These are phyloP conservation scores for Coptotermes formosanus DNA, from an alignment of 1,140 invertebrate genomes.

Conservation along the genomic window DNA sequence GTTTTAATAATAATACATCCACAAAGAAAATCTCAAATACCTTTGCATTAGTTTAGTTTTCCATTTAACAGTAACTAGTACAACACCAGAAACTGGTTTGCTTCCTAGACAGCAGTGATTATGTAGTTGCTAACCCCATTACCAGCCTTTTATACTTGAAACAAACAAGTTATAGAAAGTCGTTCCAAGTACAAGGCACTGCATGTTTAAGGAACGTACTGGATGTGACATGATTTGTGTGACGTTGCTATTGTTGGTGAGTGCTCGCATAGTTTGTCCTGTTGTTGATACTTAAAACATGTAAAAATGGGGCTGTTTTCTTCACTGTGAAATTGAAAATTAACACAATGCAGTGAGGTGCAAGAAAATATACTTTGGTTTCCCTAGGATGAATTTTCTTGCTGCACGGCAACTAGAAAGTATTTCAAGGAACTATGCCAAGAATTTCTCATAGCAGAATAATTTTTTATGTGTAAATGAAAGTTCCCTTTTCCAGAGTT, in stretches of 20 bases:
- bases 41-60: slow-evolving; percentile 10
- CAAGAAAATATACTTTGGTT: background rate
- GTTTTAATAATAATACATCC: background rate
- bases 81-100: background rate
- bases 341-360: background rate
- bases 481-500: no score
- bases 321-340: background rate
- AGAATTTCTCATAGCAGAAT: no score
- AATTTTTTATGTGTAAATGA: no score
- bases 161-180: background rate
- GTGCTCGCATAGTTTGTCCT: slow-evolving; percentile 29
- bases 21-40: background rate
- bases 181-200: background rate
- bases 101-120: background rate
- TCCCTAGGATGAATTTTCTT: background rate
- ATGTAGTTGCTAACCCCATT: background rate
- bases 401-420: no score
- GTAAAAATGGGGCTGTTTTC: background rate
- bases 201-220: background rate
- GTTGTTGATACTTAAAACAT: slow-evolving; percentile 8
- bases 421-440: no score
- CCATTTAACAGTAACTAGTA: background rate
- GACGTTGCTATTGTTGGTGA: slow-evolving; percentile 29
- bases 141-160: background rate
- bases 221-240: background rate